Conservation (phyloP, 2,113 vertebrate genomes). For the Turdus rufiventris region DNA sequence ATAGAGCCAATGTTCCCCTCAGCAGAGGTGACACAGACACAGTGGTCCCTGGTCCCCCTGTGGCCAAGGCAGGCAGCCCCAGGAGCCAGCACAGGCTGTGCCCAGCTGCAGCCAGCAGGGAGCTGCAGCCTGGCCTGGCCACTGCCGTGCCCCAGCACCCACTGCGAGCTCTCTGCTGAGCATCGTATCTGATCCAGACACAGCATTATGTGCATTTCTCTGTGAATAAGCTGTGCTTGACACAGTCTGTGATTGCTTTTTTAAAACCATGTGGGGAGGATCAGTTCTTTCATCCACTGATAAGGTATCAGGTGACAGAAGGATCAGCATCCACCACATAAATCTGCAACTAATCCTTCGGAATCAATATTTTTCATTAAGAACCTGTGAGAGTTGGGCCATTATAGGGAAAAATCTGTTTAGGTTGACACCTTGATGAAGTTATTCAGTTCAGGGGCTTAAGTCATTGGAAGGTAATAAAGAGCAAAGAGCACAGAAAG, state of each 20-base stretch:
- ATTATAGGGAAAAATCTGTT: constrained; percentile 84
- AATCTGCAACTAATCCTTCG: constrained; percentile 84
- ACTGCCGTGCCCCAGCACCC: background rate
- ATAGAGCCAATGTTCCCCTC: rapidly evolving
- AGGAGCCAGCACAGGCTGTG: background rate
- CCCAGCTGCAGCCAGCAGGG: background rate
- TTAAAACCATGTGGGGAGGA: constrained; percentile 62
- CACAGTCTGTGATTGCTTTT: constrained; percentile 74
- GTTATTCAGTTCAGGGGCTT: constrained; percentile 81
- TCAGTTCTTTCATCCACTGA: constrained; percentile 71
- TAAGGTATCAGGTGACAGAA: constrained; percentile 78
- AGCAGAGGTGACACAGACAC: background rate
- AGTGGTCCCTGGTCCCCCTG: background rate
- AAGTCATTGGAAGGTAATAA: constrained; percentile 83
- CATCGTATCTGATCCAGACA: constrained; percentile 47
- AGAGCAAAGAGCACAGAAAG: constrained; percentile 70
- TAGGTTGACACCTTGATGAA: constrained; percentile 87
- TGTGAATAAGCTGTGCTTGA: constrained; percentile 66
- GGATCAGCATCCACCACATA: constrained; percentile 81
- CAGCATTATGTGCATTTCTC: constrained; percentile 68
- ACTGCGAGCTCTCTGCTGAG: background rate
- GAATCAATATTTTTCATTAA: constrained; percentile 90
- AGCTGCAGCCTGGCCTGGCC: background rate
- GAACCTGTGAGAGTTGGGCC: constrained; percentile 78
- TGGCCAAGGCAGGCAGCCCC: background rate